Percentiles rank a stretch among this genome's conserved stretches.
phyloP scores from a whole-genome alignment of 2,113 vertebrate genomes.

The Dipodomys spectabilis region DNA sequence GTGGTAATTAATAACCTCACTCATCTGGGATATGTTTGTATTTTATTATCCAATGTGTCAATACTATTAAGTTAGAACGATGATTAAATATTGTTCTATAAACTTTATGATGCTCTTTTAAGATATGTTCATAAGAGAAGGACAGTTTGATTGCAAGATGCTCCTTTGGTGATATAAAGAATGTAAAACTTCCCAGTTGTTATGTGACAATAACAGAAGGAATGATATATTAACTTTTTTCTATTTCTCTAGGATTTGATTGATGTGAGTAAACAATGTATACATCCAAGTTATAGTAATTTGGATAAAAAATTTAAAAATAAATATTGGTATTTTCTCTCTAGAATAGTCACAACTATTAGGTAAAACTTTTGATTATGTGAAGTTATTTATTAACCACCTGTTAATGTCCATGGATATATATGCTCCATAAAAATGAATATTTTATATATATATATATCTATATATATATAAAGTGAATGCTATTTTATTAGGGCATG shows the following conservation, averaged over 20 bases:
- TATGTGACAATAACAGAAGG: constrained; percentile 35
- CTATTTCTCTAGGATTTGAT: constrained; percentile 48
- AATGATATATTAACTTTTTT: constrained; percentile 49
- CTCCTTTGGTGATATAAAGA: constrained; percentile 34
- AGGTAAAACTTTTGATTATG: neutral
- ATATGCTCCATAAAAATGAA: neutral
- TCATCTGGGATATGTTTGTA: neutral
- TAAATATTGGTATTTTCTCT: neutral
- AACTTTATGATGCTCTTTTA: constrained; percentile 63
- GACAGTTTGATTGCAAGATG: constrained; percentile 23
- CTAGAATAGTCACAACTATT: neutral
- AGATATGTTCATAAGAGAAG: constrained; percentile 55
- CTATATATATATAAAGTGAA: neutral
- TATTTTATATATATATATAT: neutral
- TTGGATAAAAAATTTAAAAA: neutral
- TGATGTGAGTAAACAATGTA: neutral
- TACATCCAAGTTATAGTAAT: neutral
- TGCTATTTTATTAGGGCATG: neutral
- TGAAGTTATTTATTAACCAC: neutral
- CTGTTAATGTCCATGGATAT: neutral
- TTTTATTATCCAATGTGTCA: constrained; percentile 11
- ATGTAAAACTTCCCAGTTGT: constrained; percentile 36
- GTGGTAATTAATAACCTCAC: constrained; percentile 26
- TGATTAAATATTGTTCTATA: constrained; percentile 7
- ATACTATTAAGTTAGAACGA: neutral